Evolutionary conservation across 2,113 vertebrate genomes (phyloP), one percentile per base, ranked within the genome.

Genomic region (Notothenia coriiceps): DNA sequence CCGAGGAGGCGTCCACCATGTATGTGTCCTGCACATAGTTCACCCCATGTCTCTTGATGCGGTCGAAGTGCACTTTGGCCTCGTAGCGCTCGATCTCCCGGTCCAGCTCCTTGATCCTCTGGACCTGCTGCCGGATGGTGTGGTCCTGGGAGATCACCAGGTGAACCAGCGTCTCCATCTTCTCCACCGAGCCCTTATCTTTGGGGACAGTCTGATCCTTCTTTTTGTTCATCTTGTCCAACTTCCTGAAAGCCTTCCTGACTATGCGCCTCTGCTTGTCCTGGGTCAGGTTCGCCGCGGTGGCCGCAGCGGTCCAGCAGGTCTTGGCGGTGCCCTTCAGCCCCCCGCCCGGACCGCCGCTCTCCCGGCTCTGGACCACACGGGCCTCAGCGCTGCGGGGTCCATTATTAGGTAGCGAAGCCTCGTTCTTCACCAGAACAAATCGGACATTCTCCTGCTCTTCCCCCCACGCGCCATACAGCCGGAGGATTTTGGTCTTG

Each of bases 11-110:
- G 1, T 96, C 97, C 74, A 96, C 93, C 94, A 99, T 77, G 92
- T 99, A 99, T 0, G 97, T 98, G 93, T 99, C 97, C 94, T 99
- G 98, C 81, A 99, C 97, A 49, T 99, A 99, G 92, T 99, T 99
- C 17, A 94, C 96, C 3, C 98, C 98, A 79, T 99, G 97, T 22
- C 94, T 92, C 90, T 94, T 94, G 92, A 98, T 95, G 82, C 98
- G 95, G 86, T 98, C 98, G 66, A 97, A 90, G 91, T 99, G 98
- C 63, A 97, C 96, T 77, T 94, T 96, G 15, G 96, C 96, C 88
- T 99, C 97, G 83, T 95, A 97, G 83, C 92, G 93, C 79, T 99
- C 98, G 85, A 99, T 99, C 81, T 98, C 97, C 0, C 95, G 83
- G 91, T 99, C 98, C 91, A 99, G 89, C 80, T 99, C 97, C 56